Evolutionary conservation across 2,797 vertebrate species (phyloP), one percentile per base, ranked within the genome.

Genomic region (Hemibagrus guttatus): DNA sequence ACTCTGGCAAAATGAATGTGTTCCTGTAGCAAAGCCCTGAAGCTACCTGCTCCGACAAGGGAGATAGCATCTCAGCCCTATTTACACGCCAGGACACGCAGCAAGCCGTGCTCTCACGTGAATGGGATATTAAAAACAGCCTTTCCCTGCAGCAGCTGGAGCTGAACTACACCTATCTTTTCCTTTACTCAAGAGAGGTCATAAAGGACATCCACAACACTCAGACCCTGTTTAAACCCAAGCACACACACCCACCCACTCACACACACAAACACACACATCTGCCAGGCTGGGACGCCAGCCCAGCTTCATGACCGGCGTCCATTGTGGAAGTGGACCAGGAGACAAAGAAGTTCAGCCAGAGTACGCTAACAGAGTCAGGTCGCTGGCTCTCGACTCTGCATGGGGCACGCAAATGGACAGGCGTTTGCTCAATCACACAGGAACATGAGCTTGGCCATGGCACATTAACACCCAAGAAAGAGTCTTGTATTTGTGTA

Each of bases 301-400:
- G 89, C 87, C 86, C 83, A 87, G 84, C 84, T 87, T 88, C 89
- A 86, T 84, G 85, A 90, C 84, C 87, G 86, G 88, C 84, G 81
- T 89, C 86, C 84, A 88, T 89, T 88, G 84, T 85, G 86, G 16
- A 86, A 82, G 68, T 56, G 63, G n/a, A 80, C 88, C 86, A 68
- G 56, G 82, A 90, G 86, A 89, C 88, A 87, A 88, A 91, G 69
- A 66, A 58, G 91, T 91, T 92, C 90, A 90, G 90, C 87, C 88
- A 90, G 85, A 90, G 89, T 88, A 84, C 31, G 58, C 42, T 58
- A 87, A 75, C 68, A 80, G 79, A 81, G 68, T 54, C 76, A 78
- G 54, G 80, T 66, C 84, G 68, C 78, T 86, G 86, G 80, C 87
- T 80, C 84, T 61, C 35, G 28, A 31, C 76, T 90, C 81, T 12